Conservation (phyloP, 2,113 vertebrate species). For the Paracanthobrama guichenoti region DNA sequence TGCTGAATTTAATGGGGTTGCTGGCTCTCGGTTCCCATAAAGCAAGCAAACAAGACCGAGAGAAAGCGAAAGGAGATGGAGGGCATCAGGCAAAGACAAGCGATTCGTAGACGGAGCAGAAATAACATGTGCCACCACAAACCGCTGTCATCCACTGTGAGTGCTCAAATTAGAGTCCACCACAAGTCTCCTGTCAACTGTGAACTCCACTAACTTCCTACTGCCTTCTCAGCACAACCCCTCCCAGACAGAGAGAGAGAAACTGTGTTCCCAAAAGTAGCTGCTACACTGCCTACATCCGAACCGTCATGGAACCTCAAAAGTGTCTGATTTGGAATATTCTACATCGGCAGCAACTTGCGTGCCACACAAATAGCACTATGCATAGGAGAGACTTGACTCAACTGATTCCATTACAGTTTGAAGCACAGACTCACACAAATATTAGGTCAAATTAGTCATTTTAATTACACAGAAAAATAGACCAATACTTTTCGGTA, state of each 20-base stretch:
- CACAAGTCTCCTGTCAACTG: constrained; percentile 27
- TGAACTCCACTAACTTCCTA: constrained; percentile 32
- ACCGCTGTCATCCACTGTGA: constrained; percentile 44
- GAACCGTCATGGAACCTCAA: neutral
- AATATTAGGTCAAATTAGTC: neutral
- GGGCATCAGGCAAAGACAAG: constrained; percentile 33
- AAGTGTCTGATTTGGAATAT: neutral
- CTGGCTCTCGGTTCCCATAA: neutral
- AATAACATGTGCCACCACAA: constrained; percentile 53
- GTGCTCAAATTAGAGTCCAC: constrained; percentile 45
- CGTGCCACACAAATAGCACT: neutral
- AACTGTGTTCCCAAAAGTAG: neutral
- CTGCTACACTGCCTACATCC: neutral
- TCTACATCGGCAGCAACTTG: neutral
- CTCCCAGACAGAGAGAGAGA: constrained; percentile 2
- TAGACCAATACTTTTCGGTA: neutral
- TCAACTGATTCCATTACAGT: neutral
- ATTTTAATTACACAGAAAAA: neutral
- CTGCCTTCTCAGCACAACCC: constrained; percentile 18
- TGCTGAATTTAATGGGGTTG: constrained; percentile 35
- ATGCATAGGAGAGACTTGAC: neutral
- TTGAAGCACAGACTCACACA: neutral
- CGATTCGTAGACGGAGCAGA: constrained; percentile 41
- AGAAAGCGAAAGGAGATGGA: constrained; percentile 31
- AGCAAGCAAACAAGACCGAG: constrained; percentile 30